These are phyloP conservation scores for Rhynchotus rufescens DNA, from an alignment of 2,797 vertebrate genomes.

Conservation along the genomic window DNA sequence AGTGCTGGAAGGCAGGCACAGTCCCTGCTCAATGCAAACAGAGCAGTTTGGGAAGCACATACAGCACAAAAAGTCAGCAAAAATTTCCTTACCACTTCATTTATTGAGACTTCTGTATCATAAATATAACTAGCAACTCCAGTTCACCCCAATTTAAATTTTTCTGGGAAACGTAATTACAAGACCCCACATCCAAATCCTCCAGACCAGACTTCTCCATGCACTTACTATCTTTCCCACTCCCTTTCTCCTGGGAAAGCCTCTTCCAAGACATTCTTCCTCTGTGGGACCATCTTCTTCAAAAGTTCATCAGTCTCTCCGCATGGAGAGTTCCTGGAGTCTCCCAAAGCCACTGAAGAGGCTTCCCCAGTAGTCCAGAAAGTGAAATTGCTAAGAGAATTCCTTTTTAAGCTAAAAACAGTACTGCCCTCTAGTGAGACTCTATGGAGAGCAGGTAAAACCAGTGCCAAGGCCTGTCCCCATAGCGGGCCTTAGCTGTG, in stretches of 20 bases:
- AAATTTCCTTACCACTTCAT: neutral
- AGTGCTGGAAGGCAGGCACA: neutral
- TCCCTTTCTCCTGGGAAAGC: neutral
- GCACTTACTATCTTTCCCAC: neutral
- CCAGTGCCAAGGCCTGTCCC: neutral
- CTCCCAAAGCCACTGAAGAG: neutral
- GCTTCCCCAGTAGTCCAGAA: neutral
- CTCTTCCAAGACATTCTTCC: neutral
- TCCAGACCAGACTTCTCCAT: neutral
- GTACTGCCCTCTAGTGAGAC: conserved; percentile 45
- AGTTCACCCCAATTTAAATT: neutral
- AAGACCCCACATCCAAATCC: neutral
- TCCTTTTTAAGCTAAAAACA: neutral
- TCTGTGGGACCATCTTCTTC: neutral
- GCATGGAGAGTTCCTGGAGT: neutral
- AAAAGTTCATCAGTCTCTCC: neutral
- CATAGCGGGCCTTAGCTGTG: neutral
- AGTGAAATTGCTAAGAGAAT: neutral
- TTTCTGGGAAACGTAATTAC: neutral
- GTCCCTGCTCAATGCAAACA: neutral
- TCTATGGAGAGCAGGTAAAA: neutral
- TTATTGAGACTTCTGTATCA: neutral
- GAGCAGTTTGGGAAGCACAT: neutral
- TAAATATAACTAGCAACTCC: neutral
- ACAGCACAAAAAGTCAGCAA: neutral